Evolutionary conservation across 2,888 invertebrate genomes (phyloP), one percentile per base, ranked within the genome.

Genomic region (Gastracanthus pulcherrimus): DNA sequence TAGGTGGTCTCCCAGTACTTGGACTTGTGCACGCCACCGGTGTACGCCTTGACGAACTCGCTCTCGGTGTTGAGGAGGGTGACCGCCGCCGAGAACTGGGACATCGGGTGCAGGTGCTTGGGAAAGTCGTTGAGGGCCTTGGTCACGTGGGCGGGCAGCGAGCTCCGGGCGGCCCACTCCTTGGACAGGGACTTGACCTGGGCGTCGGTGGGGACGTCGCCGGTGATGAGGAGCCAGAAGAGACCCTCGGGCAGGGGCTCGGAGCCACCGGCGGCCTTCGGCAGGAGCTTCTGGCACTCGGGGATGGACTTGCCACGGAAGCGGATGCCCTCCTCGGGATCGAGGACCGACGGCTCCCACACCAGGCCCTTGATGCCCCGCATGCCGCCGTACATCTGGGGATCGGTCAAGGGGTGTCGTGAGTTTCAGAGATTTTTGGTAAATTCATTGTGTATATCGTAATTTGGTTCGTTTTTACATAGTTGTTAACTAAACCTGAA

Each of bases 241-340:
- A 98, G 94, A 90, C 97, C 98, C 92, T 98, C 98, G 1, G 98
- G 98, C 48, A 98, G 93, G 6, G 98, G 98, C 90, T 98, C 97
- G 38, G 92, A 92, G 55, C 98, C 98, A 71, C 95, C 95, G 3
- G 94, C 92, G 11, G 96, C 97, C 90, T 96, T 97, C 0, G 98
- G 98, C 83, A 98, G 93, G 9, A 96, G 92, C 90, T 98, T 95
- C 91, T 98, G 97, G 91, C 97, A 97, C 91, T 98, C 97, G 41
- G 98, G 97, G 89, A 98, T 98, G 72, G 97, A 97, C 89, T 96
- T 95, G 41, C 98, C 98, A 81, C 98, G 95, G 94, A 98, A 99
- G 84, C 98, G 93, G 92, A 99, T 98, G 84, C 98, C 98, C 92
- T 98, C 98, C 84, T 98, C 98, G 1, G 98, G 95, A 91, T 99